Conservation (phyloP, 2,113 vertebrate genomes). For the Rhipidura dahli region DNA sequence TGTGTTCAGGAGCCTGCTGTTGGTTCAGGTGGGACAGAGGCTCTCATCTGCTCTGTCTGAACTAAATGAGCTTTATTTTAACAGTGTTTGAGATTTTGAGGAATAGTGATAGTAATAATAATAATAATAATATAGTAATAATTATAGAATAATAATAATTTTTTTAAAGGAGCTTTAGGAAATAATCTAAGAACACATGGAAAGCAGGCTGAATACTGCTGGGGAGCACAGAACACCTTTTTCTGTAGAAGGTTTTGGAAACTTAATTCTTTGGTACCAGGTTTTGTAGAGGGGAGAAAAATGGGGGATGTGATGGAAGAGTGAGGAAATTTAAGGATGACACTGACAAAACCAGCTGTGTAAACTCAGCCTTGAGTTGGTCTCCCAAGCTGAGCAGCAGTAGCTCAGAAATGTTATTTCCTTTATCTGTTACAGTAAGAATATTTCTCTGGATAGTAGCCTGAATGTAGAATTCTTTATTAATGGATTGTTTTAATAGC, state of each 20-base stretch:
- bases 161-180: too few relatives aligned
- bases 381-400: background rate
- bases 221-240: background rate
- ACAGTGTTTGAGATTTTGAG: background rate
- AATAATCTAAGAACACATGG: background rate
- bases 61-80: background rate
- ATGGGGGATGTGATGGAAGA: background rate
- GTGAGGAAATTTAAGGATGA: background rate
- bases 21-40: background rate
- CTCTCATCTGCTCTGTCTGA: background rate
- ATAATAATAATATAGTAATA: too few relatives aligned
- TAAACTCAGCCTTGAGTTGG: background rate
- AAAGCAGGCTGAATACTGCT: background rate
- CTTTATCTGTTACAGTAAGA: background rate
- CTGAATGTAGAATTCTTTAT: background rate
- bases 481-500: background rate
- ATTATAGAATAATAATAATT: too few relatives aligned
- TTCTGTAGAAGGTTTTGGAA: background rate
- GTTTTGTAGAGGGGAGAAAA: background rate
- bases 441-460: background rate
- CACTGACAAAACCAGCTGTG: background rate
- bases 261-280: background rate
- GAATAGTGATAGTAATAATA: background rate
- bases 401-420: background rate
- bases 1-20: background rate